Conservation (phyloP, 1,140 invertebrate species). For the Neelides sp. region DNA sequence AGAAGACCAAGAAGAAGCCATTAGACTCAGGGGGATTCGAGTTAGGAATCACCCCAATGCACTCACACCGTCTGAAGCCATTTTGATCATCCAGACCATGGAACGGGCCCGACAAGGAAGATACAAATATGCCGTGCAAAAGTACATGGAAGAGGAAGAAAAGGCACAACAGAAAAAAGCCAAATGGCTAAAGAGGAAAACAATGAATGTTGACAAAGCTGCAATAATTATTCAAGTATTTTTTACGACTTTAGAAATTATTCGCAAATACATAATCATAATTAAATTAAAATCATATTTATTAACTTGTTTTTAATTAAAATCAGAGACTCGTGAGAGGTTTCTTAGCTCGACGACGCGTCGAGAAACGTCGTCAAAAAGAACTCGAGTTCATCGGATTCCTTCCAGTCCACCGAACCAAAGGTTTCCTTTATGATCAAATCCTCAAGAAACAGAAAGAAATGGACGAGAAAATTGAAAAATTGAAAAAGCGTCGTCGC, state of each 20-base stretch:
- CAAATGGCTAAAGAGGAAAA: too few species aligned
- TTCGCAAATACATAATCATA: too few species aligned
- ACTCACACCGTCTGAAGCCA: slow-evolving; percentile 52
- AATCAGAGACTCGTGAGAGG: slow-evolving; percentile 21
- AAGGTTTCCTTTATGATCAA: too few species aligned
- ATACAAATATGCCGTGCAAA: slow-evolving; percentile 38
- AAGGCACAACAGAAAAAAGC: slow-evolving; percentile 34
- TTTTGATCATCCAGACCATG: slow-evolving; percentile 72
- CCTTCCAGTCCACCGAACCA: neutral
- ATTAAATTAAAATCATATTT: too few species aligned
- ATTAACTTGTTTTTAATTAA: too few species aligned
- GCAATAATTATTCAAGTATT: slow-evolving; percentile 55
- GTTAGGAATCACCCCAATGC: neutral
- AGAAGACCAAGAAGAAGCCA: slow-evolving; percentile 4
- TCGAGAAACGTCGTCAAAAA: slow-evolving; percentile 12
- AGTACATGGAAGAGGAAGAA: slow-evolving; percentile 28
- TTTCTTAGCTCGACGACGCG: slow-evolving; percentile 18
- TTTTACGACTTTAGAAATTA: neutral
- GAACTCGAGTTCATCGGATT: slow-evolving; percentile 16
- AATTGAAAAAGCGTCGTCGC: slow-evolving; percentile 36
- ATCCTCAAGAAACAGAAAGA: neutral
- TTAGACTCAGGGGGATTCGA: slow-evolving; percentile 5
- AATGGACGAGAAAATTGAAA: slow-evolving; percentile 1
- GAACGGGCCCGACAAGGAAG: slow-evolving; percentile 80
- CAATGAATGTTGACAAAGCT: slow-evolving; percentile 36